These are phyloP conservation scores for Calidris pugnax DNA, from an alignment of 2,113 vertebrate species.

Conservation along the genomic window DNA sequence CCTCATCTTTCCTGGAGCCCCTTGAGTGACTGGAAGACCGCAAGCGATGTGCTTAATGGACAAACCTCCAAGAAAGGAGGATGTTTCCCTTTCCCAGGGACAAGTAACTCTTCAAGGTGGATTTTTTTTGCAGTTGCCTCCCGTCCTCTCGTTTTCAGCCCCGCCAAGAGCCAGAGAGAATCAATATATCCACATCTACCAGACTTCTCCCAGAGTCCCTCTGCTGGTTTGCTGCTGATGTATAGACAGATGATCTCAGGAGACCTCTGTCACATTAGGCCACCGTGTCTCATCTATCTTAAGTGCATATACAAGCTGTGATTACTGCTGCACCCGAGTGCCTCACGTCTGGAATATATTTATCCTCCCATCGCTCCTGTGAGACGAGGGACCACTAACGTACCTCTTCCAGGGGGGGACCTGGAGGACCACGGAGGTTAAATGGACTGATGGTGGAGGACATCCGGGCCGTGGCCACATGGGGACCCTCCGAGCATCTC, in stretches of 20 bases:
- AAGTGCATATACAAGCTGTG: not conserved
- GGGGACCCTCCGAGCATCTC: not conserved
- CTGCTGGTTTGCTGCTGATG: slow-evolving; percentile 52
- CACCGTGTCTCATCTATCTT: slow-evolving; percentile 48
- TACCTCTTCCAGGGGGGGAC: slow-evolving; percentile 6
- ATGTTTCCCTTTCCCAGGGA: not conserved
- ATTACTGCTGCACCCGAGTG: not conserved
- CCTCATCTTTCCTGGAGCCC: no score
- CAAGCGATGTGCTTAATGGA: not conserved
- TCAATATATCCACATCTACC: slow-evolving; percentile 33
- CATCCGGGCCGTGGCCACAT: not conserved
- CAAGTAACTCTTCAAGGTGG: not conserved
- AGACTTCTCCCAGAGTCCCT: slow-evolving; percentile 36
- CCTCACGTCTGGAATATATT: slow-evolving; percentile 10
- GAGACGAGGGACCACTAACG: not conserved
- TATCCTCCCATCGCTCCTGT: not conserved
- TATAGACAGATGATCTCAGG: slow-evolving; percentile 61
- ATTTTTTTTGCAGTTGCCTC: not conserved
- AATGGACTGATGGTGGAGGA: rapidly evolving
- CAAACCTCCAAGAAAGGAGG: not conserved
- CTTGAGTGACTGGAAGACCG: not conserved
- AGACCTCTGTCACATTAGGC: slow-evolving; percentile 55
- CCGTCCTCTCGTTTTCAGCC: slow-evolving; percentile 4
- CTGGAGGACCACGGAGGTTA: not conserved
- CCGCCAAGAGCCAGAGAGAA: not conserved